phyloP scores from a whole-genome alignment of 2,888 invertebrate genomes.

The Meliscaeva auricollis region DNA sequence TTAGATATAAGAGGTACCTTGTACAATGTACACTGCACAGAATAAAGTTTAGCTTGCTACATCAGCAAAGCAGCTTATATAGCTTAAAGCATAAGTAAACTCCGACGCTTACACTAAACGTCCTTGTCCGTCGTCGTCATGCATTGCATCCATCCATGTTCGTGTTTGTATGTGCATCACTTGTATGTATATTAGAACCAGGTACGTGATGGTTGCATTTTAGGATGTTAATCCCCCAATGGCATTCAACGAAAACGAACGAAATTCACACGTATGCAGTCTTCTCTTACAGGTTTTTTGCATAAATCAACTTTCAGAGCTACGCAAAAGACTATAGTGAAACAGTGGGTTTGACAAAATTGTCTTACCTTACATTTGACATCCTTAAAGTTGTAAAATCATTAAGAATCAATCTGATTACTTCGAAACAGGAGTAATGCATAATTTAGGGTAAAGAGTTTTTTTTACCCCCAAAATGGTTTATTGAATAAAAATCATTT shows the following conservation, averaged over 20 bases:
- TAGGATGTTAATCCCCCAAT: slow-evolving; percentile 59
- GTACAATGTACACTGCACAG: too few species aligned
- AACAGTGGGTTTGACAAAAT: slow-evolving; percentile 5
- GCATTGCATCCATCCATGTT: not conserved
- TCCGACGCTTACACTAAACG: slow-evolving; percentile 36
- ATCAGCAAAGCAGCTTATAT: slow-evolving; percentile 28
- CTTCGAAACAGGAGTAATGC: too few species aligned
- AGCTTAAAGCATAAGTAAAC: slow-evolving; percentile 38
- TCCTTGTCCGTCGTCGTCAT: not conserved
- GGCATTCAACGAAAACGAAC: slow-evolving; percentile 56
- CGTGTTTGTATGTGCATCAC: not conserved
- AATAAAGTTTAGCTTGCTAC: not conserved
- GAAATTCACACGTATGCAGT: slow-evolving; percentile 52
- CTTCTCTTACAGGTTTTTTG: slow-evolving; percentile 42
- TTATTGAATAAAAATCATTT: too few species aligned
- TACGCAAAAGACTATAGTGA: not conserved
- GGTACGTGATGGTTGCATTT: slow-evolving; percentile 46
- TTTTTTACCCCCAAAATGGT: too few species aligned
- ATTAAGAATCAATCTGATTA: not conserved
- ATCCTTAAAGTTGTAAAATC: not conserved
- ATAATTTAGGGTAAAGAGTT: too few species aligned
- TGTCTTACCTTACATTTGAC: not conserved
- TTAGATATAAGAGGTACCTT: not conserved
- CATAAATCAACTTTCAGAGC: slow-evolving; percentile 63
- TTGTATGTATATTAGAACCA: not conserved